Conservation (phyloP, 1,140 invertebrate genomes). For the Scaptomyza pallida region DNA sequence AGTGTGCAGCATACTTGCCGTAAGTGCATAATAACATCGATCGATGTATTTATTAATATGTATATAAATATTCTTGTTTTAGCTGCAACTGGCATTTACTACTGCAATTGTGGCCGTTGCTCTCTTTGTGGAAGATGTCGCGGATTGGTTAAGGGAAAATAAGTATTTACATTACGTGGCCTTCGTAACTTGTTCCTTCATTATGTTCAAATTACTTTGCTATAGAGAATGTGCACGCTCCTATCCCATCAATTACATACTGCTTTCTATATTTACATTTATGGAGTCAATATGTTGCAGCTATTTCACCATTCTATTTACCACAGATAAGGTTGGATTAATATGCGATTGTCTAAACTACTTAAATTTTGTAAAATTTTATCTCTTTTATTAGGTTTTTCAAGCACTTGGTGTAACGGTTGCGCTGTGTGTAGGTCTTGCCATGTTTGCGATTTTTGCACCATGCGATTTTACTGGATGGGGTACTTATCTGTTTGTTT, state of each 20-base stretch:
- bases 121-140: background rate
- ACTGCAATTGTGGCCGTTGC: background rate
- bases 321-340: background rate
- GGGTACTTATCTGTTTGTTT: background rate
- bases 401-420: slow-evolving; percentile 2
- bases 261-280: slow-evolving; percentile 7
- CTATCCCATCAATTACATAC: slow-evolving; percentile 24
- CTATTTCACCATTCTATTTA: background rate
- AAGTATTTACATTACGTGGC: background rate
- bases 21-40: background rate
- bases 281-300: background rate
- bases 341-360: background rate
- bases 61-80: too few species aligned
- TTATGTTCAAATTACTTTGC: background rate
- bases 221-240: background rate
- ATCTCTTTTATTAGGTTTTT: background rate
- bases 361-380: background rate
- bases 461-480: slow-evolving; percentile 55
- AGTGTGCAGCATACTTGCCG: slow-evolving; percentile 20
- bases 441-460: slow-evolving; percentile 30
- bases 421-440: background rate
- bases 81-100: slow-evolving; percentile 20
- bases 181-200: background rate
- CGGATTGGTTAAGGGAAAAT: background rate
- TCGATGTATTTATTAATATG: too few species aligned